A percentile compares a stretch with the other conserved stretches of the same genome.
These are phyloP conservation scores for Rhinopithecus roxellana DNA, from an alignment of 2,113 vertebrate genomes.

Conservation along the genomic window DNA sequence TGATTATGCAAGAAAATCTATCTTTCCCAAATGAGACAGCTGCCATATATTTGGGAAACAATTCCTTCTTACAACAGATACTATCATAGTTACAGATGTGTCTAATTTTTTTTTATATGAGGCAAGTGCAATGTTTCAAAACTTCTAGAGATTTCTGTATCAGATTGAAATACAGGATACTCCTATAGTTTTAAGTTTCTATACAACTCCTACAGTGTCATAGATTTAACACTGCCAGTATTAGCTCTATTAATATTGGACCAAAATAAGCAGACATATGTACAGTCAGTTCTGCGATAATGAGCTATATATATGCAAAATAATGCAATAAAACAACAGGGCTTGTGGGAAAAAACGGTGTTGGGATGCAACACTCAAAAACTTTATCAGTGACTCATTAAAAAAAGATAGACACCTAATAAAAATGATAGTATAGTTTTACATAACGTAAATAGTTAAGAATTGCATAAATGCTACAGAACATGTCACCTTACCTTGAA, in stretches of 20 bases:
- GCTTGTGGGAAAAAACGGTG: background rate
- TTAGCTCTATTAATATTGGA: background rate
- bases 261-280: background rate
- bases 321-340: background rate
- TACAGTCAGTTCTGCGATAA: background rate
- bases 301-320: background rate
- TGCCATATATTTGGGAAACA: background rate
- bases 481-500: background rate
- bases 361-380: background rate
- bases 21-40: background rate
- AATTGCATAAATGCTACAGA: background rate
- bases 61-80: background rate
- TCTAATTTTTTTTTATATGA: conserved; percentile 7
- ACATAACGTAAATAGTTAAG: background rate
- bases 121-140: conserved; percentile 3
- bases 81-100: background rate
- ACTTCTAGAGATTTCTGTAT: conserved; percentile 25
- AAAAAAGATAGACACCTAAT: background rate
- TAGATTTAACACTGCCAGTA: background rate
- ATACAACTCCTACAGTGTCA: background rate
- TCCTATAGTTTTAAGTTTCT: background rate
- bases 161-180: background rate
- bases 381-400: background rate
- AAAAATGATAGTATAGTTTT: background rate
- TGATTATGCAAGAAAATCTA: background rate